Base-by-base conservation (phyloP, 2,888 invertebrate species). In the Noctua janthina region DNA sequence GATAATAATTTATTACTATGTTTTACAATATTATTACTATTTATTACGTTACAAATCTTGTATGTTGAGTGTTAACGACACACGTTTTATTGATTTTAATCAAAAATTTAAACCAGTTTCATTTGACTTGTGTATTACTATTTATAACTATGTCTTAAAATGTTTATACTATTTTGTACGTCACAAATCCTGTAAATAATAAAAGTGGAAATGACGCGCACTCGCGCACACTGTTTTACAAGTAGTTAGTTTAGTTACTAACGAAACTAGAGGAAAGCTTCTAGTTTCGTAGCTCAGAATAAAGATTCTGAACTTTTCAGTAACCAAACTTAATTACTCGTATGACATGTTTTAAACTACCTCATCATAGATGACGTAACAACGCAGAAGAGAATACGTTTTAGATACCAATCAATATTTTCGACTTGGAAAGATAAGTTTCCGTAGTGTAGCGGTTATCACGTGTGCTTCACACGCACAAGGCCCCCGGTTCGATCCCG, bases 391-490 rank as follows among this genome's bases (percentile, higher is more conserved):
- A n/a, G 1, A 49, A 4, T 29, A n/a, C 3, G 35, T 79, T 49
- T n/a, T 35, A 59, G 23, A 35, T 67, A 64, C 0, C 2, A 0
- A 0, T 49, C 10, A 0, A 5, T 11, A 69, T 74, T 77, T 85
- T 85, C 5, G 0, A 0, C 0, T 0, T 0, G 0, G 0, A 0
- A 0, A 13, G 1, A 13, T 4, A 93, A 89, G 97, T 97, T 97
- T 97, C 97, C 97, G 98, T 98, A 98, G 98, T 98, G 98, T 98
- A 98, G 98, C 97, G 98, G 98, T 98, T 98, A 98, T 98, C 98
- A 98, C 98, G 98, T 98, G 98, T 98, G 98, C 98, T 98, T 98
- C 98, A 98, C 98, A 98, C 98, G 98, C 98, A 98, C 98, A 97
- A 97, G 97, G 97, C 95, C 97, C 97, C 97, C 97, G 97, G 97